Evolutionary conservation across 2,888 invertebrate genomes (phyloP).

Genomic region (Caenorhabditis sinica): DNA sequence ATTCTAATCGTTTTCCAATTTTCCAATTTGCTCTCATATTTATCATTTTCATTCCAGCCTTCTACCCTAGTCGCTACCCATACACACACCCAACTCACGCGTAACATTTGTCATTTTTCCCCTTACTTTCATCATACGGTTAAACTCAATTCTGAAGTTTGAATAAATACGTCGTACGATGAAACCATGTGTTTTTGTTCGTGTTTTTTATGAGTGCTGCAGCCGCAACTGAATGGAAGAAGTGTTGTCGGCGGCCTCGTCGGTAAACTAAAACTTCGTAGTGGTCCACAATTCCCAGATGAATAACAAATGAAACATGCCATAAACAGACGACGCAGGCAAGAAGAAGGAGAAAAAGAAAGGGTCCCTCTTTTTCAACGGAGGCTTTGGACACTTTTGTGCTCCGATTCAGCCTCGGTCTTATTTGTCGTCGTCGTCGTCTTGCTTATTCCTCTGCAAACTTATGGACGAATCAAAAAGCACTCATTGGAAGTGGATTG

Average conservation of each 20-base stretch:
- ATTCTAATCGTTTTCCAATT: not conserved
- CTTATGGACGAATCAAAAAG: slow-evolving; percentile 65
- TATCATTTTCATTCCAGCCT: slow-evolving; percentile 12
- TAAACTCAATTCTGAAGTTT: no score
- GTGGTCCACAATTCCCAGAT: slow-evolving; percentile 61
- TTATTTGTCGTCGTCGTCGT: not conserved
- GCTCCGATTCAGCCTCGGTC: slow-evolving; percentile 29
- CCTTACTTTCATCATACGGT: no score
- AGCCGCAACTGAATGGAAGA: slow-evolving; percentile 2
- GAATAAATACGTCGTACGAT: no score
- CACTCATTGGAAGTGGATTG: slow-evolving; percentile 60
- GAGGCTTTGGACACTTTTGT: slow-evolving; percentile 10
- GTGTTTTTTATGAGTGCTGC: not conserved
- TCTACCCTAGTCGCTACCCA: not conserved
- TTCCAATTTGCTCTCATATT: slow-evolving; percentile 3
- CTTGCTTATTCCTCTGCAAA: slow-evolving; percentile 22
- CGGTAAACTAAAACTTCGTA: slow-evolving; percentile 33
- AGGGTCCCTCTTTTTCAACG: not conserved
- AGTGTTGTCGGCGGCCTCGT: not conserved
- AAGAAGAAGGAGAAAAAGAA: slow-evolving; percentile 15
- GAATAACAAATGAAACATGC: slow-evolving; percentile 67
- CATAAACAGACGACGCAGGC: slow-evolving; percentile 52
- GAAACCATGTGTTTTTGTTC: slow-evolving; percentile 10
- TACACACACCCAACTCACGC: not conserved
- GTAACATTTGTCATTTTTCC: slow-evolving; percentile 16